Conservation (phyloP, 1,140 invertebrate species). For the Hermetia illucens region DNA sequence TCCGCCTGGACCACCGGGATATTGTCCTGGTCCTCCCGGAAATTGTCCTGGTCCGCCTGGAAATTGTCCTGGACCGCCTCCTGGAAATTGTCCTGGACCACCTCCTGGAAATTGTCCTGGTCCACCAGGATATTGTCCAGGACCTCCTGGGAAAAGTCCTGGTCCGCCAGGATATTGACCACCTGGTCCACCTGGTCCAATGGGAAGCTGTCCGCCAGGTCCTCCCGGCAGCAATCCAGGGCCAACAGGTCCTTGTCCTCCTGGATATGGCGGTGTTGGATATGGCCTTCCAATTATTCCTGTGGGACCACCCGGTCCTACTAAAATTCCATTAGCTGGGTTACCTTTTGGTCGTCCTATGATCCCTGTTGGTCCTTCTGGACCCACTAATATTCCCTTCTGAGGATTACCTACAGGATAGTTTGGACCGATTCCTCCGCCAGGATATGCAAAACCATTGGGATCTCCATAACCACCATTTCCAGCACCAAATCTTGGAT, state of each 20-base stretch:
- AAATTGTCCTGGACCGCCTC: not conserved
- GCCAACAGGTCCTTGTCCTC: too few species aligned
- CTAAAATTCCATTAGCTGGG: conserved; percentile 32
- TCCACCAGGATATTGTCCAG: not conserved
- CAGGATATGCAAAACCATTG: too few species aligned
- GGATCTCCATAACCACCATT: too few species aligned
- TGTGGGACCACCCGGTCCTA: conserved; percentile 41
- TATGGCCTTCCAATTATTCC: conserved; percentile 32
- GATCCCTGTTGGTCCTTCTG: conserved; percentile 32
- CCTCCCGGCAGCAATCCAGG: too few species aligned
- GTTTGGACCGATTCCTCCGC: too few species aligned
- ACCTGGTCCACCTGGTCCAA: not conserved
- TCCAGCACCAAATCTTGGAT: not conserved
- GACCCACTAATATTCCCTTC: conserved; percentile 32
- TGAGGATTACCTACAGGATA: too few species aligned
- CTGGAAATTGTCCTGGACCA: not conserved
- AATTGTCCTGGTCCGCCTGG: not conserved
- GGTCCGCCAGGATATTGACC: not conserved
- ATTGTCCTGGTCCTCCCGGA: conserved; percentile 9
- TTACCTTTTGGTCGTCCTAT: conserved; percentile 18
- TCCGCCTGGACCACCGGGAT: not conserved
- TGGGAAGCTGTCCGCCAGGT: too few species aligned
- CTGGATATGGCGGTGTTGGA: not conserved
- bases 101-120: not conserved
- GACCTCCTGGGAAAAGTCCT: not conserved